Evolutionary conservation across 2,888 invertebrate genomes (phyloP).

Genomic region (Hirtodrosophila cameraria): DNA sequence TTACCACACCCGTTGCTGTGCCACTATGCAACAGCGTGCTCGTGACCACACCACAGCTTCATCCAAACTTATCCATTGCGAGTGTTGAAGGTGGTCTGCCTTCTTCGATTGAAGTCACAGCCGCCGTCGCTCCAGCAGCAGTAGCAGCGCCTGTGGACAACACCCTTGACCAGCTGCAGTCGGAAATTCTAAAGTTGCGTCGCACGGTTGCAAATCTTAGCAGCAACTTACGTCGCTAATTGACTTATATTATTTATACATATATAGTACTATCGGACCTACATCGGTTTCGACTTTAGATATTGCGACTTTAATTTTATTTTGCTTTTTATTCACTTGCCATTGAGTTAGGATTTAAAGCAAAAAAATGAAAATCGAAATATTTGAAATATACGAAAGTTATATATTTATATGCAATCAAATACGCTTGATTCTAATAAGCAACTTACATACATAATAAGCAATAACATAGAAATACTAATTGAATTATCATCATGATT

Average conservation of each 20-base stretch:
- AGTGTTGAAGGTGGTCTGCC: constrained; percentile 57
- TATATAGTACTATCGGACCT: too few species aligned
- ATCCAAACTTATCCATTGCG: constrained; percentile 63
- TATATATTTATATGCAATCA: too few species aligned
- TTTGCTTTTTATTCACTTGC: too few species aligned
- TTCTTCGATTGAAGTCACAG: not conserved
- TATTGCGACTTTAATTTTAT: too few species aligned
- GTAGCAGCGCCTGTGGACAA: not conserved
- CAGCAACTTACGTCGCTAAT: constrained; percentile 32
- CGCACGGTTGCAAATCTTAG: constrained; percentile 74
- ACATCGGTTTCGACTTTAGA: too few species aligned
- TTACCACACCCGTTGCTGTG: not conserved
- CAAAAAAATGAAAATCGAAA: too few species aligned
- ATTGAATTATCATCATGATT: too few species aligned
- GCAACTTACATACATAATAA: not conserved
- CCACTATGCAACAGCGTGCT: not conserved
- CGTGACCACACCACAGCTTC: constrained; percentile 59
- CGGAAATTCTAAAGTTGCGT: constrained; percentile 71
- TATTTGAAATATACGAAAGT: too few species aligned
- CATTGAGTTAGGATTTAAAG: too few species aligned
- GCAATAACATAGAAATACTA: too few species aligned
- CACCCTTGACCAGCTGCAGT: constrained; percentile 68
- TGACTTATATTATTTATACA: not conserved
- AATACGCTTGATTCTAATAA: constrained; percentile 12
- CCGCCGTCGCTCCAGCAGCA: not conserved